phyloP scores from a whole-genome alignment of 2,797 vertebrate species.

The Hybognathus amarus region DNA sequence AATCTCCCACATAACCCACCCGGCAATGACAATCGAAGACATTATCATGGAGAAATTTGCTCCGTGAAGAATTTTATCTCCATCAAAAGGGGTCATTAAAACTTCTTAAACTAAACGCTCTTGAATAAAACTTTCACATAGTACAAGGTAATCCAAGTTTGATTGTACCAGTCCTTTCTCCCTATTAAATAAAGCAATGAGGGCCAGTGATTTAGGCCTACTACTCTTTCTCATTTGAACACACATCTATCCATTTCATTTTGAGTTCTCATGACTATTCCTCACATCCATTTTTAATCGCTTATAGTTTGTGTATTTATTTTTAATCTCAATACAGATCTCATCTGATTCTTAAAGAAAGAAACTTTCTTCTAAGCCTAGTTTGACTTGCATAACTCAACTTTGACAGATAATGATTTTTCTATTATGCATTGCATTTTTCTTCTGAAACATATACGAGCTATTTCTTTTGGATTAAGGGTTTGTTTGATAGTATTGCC shows the following conservation, averaged over 20 bases:
- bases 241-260: neutral
- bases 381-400: neutral
- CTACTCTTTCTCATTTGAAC: neutral
- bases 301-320: neutral
- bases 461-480: neutral
- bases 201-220: neutral
- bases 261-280: neutral
- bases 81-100: constrained; percentile 41
- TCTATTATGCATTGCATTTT: neutral
- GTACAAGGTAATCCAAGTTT: constrained; percentile 13
- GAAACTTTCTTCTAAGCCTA: neutral
- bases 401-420: neutral
- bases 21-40: constrained; percentile 10
- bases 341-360: neutral
- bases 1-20: constrained; percentile 5
- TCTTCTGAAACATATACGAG: neutral
- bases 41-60: constrained; percentile 10
- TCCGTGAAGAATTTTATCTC: constrained; percentile 17
- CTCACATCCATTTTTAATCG: neutral
- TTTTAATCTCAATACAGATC: neutral
- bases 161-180: neutral
- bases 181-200: constrained; percentile 6
- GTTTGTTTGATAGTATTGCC: neutral
- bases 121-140: constrained; percentile 38
- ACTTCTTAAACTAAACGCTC: constrained; percentile 10